Percentiles rank a stretch among this genome's conserved stretches.
phyloP scores from a whole-genome alignment of 2,113 vertebrate species.

The Microtus richardsoni region DNA sequence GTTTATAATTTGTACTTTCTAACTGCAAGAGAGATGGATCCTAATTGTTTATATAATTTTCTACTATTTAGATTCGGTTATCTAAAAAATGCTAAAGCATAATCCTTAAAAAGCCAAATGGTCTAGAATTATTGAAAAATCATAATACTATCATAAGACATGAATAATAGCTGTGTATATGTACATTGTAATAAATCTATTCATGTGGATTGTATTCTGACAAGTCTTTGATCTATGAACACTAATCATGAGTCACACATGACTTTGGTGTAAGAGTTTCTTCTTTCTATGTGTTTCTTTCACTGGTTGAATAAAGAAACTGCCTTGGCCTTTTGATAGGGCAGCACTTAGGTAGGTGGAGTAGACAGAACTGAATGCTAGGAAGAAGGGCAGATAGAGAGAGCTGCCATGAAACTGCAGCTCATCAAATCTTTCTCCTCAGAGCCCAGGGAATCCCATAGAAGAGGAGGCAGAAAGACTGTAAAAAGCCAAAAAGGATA shows the following conservation, averaged over 20 bases:
- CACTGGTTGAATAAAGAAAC: too few relatives aligned
- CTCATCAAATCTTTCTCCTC: background rate
- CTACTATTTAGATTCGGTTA: background rate
- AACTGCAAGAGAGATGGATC: background rate
- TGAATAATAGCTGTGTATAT: background rate
- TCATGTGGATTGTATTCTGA: background rate
- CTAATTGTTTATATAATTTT: background rate
- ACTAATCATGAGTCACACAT: background rate
- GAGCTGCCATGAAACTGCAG: too few relatives aligned
- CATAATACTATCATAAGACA: background rate
- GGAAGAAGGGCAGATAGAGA: too few relatives aligned
- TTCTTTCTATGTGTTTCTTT: too few relatives aligned
- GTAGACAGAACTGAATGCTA: too few relatives aligned
- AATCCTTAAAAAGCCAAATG: background rate
- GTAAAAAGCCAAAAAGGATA: background rate
- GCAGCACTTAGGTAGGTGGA: too few relatives aligned
- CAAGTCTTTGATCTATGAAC: background rate
- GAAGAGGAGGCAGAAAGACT: background rate
- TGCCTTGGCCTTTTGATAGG: too few relatives aligned
- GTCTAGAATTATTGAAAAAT: background rate
- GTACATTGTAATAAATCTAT: background rate
- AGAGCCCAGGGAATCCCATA: background rate
- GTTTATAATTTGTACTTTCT: slow-evolving; percentile 5
- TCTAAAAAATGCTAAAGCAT: background rate
- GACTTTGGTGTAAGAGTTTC: background rate